These are phyloP conservation scores for Promerops cafer DNA, from an alignment of 2,113 vertebrate genomes.

Conservation along the genomic window DNA sequence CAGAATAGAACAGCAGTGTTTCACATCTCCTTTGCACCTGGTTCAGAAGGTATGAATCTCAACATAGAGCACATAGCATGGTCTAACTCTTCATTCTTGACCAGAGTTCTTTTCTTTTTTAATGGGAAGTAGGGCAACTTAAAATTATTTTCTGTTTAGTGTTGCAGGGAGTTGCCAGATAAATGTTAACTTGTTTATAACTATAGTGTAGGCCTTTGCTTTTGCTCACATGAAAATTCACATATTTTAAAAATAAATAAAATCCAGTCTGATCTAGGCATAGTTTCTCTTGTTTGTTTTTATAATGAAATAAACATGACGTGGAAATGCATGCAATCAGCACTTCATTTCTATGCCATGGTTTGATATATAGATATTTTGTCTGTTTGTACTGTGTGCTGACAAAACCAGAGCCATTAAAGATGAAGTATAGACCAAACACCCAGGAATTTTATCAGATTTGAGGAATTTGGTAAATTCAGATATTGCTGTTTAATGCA, in stretches of 20 bases:
- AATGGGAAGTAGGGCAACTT: background rate
- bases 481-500: background rate
- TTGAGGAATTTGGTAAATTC: background rate
- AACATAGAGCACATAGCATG: background rate
- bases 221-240: background rate
- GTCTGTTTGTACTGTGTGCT: background rate
- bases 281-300: background rate
- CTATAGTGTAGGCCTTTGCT: background rate
- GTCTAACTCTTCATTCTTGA: background rate
- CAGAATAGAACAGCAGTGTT: background rate
- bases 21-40: background rate
- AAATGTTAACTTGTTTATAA: background rate
- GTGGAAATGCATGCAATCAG: background rate
- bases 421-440: background rate
- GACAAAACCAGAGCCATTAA: background rate
- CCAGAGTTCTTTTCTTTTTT: background rate
- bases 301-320: background rate
- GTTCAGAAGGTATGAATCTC: background rate
- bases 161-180: background rate
- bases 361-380: background rate
- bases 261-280: background rate
- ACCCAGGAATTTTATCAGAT: background rate
- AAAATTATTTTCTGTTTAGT: background rate
- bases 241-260: background rate
- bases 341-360: background rate